Evolutionary conservation across 1,140 invertebrate genomes (phyloP), one percentile per base, ranked within the genome.

Genomic region (Sycobia sp.): DNA sequence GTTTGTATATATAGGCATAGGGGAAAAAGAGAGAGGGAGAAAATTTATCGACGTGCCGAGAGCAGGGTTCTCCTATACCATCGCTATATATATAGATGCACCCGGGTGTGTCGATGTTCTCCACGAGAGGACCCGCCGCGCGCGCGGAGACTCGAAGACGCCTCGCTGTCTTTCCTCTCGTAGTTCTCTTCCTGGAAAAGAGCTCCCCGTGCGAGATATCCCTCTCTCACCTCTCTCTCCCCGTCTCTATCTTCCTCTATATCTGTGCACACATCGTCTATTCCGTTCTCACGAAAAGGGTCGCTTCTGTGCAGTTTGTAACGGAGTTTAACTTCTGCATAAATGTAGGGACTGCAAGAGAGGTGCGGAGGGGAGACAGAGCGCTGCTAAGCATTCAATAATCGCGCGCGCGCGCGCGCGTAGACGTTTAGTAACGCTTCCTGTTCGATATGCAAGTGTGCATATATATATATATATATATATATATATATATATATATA

Each of bases 291-390:
- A 51, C 36, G 23, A 43, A 50, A 18, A 5, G n/a, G n/a, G 36
- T 41, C 23, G 46, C 55, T 58, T 23, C 29, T 58, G 1, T 34
- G 11, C 18, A n/a, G 18, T 58, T 25, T 47, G n/a, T 56, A 56
- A 56, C 54, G 38, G 41, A 32, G 3, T 43, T 56, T 32, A 22
- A 29, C 16, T 34, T 20, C 7, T 22, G 18, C 25, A 44, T 44
- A 56, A 56, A 56, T 56, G 54, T 27, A 44, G n/a, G 44, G 25
- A 56, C 41, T 44, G 9, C n/a, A n/a, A n/a, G n/a, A n/a, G n/a
- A n/a, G n/a, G n/a, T n/a, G n/a, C n/a, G n/a, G n/a, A n/a, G n/a
- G n/a, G n/a, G n/a, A n/a, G n/a, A n/a, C n/a, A n/a, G n/a, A n/a
- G n/a, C n/a, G 27, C 54, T 43, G 44, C 53, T 43, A 10, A 55